Evolutionary conservation across 2,888 invertebrate species (phyloP), one percentile per base, ranked within the genome.

Genomic region (Brassicogethes aeneus): DNA sequence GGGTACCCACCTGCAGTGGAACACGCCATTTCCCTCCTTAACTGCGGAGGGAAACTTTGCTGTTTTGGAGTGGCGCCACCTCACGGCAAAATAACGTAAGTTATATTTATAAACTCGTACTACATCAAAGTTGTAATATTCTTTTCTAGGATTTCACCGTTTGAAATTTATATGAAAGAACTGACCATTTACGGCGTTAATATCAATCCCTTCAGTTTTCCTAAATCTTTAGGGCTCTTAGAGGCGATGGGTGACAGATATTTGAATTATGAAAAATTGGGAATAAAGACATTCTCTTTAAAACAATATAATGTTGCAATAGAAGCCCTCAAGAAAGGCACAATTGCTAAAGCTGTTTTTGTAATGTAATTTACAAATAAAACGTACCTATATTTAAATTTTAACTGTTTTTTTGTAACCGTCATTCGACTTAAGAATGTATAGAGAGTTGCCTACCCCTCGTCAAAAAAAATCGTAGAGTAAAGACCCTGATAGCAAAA

Each of bases 1-100:
- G 84, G 84, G 59, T 79, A 74, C 7, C 79, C 77, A 1, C 77
- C 78, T 42, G 84, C 82, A 0, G 77, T 83, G 65, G 80, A 83
- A 57, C 68, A 74, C 2, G 77, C 71, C 2, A 63, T 83, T 38
- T 66, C 72, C 17, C 66, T 79, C 23, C 43, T 84, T 42, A 66
- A 64, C 5, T 65, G 63, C 1, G 82, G 82, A 1, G 84, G 82
- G 1, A 80, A 77, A 50, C 73, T 83, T 34, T 76, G 81, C 3
- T 65, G 82, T 16, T 85, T 85, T 52, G 85, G 84, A 1, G 80
- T 83, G 41, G 78, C 81, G 8, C 66, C 70, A 48, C 76, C 76
- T 1, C 61, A 70, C 39, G 65, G 70, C 2, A 70, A 62, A 52
- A 62, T 76, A 8, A 64, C 64, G 56, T 62, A 52, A 23, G 10